phyloP scores from a whole-genome alignment of 37 sponge, comb jelly and placozoan species.

The Aphrocallistes beatrix region DNA sequence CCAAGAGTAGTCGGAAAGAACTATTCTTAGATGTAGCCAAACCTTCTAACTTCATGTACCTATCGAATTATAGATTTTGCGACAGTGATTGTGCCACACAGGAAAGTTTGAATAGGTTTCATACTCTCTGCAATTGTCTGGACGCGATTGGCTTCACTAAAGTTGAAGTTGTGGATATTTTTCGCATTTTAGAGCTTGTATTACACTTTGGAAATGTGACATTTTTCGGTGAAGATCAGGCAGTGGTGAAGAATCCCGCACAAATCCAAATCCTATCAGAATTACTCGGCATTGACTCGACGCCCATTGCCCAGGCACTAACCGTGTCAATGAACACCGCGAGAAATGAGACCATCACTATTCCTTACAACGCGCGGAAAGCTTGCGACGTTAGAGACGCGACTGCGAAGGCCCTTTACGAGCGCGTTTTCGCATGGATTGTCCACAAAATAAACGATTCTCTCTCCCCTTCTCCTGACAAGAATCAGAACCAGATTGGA shows the following conservation, averaged over 20 bases:
- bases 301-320: neutral
- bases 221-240: neutral
- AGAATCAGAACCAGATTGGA: slow-evolving; percentile 36
- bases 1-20: neutral
- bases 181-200: neutral
- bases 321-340: neutral
- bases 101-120: neutral
- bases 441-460: slow-evolving; percentile 37
- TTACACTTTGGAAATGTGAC: neutral
- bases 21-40: neutral
- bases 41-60: slow-evolving; percentile 1
- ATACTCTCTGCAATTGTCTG: neutral
- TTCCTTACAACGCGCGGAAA: slow-evolving; percentile 39
- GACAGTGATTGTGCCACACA: neutral
- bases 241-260: neutral
- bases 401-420: slow-evolving; percentile 54
- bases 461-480: slow-evolving; percentile 25
- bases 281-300: neutral
- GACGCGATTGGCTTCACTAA: neutral
- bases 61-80: neutral
- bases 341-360: slow-evolving; percentile 56
- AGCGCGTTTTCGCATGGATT: slow-evolving; percentile 55
- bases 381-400: slow-evolving; percentile 61
- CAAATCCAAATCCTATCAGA: neutral
- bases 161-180: neutral